phyloP scores from a whole-genome alignment of 2,113 vertebrate genomes.

The Varanus salvator region DNA sequence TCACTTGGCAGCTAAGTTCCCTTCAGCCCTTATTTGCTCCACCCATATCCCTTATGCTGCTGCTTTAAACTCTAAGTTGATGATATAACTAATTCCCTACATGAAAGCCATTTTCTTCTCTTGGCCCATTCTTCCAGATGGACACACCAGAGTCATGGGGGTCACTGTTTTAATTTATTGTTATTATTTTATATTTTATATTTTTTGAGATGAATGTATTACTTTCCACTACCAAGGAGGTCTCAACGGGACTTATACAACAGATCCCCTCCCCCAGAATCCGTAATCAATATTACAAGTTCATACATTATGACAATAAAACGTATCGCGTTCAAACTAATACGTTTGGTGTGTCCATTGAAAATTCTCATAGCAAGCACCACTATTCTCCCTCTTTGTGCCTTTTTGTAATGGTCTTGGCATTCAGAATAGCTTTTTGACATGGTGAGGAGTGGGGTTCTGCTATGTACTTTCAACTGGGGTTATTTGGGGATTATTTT shows the following conservation, averaged over 20 bases:
- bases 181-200: too few species aligned
- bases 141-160: not conserved
- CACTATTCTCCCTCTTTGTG: not conserved
- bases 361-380: too few species aligned
- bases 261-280: too few species aligned
- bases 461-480: not conserved
- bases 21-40: conserved; percentile 20
- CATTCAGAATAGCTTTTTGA: not conserved
- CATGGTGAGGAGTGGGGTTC: not conserved
- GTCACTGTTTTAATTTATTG: too few species aligned
- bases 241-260: too few species aligned
- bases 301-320: too few species aligned
- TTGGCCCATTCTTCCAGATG: not conserved
- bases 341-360: too few species aligned
- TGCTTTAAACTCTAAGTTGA: conserved; percentile 8
- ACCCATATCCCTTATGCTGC: conserved; percentile 8
- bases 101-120: not conserved
- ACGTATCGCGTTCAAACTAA: too few species aligned
- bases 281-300: too few species aligned
- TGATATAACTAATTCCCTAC: not conserved
- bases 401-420: not conserved
- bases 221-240: too few species aligned
- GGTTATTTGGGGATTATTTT: not conserved
- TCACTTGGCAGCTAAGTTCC: conserved; percentile 27
- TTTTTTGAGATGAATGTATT: too few species aligned